Evolutionary conservation across 2,113 vertebrate genomes (phyloP).

Genomic region (Genyomyrus donnyi): DNA sequence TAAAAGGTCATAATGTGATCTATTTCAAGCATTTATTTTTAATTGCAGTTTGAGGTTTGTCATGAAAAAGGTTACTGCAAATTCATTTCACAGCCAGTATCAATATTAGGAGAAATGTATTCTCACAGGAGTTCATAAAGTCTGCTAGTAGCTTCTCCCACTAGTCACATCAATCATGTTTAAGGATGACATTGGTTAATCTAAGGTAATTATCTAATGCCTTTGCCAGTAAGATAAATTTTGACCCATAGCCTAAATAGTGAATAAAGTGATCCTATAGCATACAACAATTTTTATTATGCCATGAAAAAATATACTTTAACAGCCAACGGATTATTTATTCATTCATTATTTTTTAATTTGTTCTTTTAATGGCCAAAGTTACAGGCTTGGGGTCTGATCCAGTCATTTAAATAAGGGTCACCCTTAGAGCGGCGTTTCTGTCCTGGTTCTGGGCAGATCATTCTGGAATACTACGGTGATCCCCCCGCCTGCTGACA

Average conservation of each 20-base stretch:
- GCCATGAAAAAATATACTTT: neutral
- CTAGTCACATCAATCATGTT: neutral
- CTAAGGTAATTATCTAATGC: neutral
- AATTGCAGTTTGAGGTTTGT: neutral
- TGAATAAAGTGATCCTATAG: neutral
- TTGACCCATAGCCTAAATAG: neutral
- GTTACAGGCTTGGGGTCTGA: neutral
- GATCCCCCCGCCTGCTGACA: neutral
- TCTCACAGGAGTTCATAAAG: neutral
- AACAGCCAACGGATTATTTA: neutral
- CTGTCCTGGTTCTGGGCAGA: neutral
- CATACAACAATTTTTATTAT: constrained; percentile 1
- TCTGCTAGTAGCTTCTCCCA: neutral
- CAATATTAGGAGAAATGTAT: neutral
- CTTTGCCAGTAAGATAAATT: neutral
- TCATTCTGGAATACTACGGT: neutral
- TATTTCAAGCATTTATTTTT: neutral
- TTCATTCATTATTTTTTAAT: neutral
- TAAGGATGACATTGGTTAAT: neutral
- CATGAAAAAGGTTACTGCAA: neutral
- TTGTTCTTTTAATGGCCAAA: neutral
- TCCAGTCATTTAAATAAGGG: neutral
- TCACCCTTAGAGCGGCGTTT: neutral
- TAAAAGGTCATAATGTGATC: neutral
- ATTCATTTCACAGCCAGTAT: neutral